These are phyloP conservation scores for Palloptera scutellata DNA, from an alignment of 2,888 invertebrate species.

Conservation along the genomic window DNA sequence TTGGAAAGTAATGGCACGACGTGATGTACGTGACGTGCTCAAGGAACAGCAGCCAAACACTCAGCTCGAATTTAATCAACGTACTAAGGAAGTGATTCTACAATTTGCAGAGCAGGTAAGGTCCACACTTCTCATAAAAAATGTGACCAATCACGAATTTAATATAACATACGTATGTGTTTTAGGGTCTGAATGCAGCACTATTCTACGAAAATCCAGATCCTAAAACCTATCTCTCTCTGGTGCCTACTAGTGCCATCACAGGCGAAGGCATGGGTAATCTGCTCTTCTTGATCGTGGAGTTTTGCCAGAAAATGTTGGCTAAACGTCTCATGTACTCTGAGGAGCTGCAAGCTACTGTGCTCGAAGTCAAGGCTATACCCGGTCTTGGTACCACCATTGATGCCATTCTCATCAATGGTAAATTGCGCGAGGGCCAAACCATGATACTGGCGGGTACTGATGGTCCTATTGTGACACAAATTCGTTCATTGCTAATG, in stretches of 20 bases:
- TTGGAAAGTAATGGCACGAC: conserved; percentile 91
- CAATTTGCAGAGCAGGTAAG: conserved; percentile 86
- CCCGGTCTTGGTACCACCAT: conserved; percentile 98
- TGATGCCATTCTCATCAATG: conserved; percentile 98
- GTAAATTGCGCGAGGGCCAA: conserved; percentile 90
- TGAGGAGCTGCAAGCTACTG: conserved; percentile 88
- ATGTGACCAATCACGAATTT: neutral
- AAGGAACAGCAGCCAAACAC: conserved; percentile 89
- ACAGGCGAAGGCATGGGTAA: conserved; percentile 99
- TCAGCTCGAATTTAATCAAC: conserved; percentile 91
- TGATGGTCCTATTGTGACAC: conserved; percentile 97
- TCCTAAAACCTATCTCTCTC: conserved; percentile 88
- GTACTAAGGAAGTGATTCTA: conserved; percentile 84
- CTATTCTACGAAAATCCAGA: conserved; percentile 97
- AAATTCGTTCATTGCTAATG: conserved; percentile 95
- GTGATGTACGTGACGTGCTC: conserved; percentile 89
- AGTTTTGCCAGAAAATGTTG: conserved; percentile 88
- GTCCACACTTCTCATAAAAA: neutral
- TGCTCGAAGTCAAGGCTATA: conserved; percentile 92
- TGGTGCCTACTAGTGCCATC: conserved; percentile 97
- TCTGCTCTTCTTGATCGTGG: conserved; percentile 90
- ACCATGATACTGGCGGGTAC: conserved; percentile 96
- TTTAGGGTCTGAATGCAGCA: conserved; percentile 85
- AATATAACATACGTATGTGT: neutral
- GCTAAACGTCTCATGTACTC: conserved; percentile 90